These are phyloP conservation scores for Brotula barbata DNA, from an alignment of 2,797 vertebrate genomes.

Conservation along the genomic window DNA sequence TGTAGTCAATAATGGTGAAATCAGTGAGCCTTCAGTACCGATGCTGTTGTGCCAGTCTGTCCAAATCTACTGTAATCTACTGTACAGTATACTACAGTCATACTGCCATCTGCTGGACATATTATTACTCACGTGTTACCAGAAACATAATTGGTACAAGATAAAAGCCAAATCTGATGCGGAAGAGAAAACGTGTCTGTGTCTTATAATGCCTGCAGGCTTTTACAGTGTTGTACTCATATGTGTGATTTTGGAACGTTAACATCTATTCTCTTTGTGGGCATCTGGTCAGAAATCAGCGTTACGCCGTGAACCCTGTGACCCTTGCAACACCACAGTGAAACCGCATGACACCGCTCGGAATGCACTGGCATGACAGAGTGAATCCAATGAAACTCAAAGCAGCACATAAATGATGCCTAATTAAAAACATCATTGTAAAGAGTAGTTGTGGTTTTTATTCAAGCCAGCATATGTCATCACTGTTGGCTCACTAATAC, in stretches of 20 bases:
- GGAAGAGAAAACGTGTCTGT: too few species aligned
- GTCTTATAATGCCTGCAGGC: too few species aligned
- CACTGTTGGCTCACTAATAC: background rate
- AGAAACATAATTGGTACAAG: too few species aligned
- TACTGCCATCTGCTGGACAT: slow-evolving; percentile 43
- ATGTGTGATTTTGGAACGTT: too few species aligned
- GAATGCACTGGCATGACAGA: background rate
- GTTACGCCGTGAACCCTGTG: background rate
- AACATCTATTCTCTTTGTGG: too few species aligned
- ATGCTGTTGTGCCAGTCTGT: background rate
- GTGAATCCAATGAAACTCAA: background rate
- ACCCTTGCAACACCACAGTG: background rate
- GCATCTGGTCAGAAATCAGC: too few species aligned
- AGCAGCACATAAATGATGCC: background rate
- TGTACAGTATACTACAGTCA: too few species aligned
- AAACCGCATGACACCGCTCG: slow-evolving; percentile 2
- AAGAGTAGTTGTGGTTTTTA: background rate
- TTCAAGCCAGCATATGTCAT: background rate
- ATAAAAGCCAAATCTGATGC: too few species aligned
- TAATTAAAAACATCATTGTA: slow-evolving; percentile 7
- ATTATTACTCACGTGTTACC: too few species aligned
- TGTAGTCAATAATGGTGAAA: too few species aligned
- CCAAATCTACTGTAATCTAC: background rate
- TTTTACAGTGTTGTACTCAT: too few species aligned
- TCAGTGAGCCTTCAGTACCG: too few species aligned